phyloP scores from a whole-genome alignment of 2,113 vertebrate genomes.

The Equus quagga region DNA sequence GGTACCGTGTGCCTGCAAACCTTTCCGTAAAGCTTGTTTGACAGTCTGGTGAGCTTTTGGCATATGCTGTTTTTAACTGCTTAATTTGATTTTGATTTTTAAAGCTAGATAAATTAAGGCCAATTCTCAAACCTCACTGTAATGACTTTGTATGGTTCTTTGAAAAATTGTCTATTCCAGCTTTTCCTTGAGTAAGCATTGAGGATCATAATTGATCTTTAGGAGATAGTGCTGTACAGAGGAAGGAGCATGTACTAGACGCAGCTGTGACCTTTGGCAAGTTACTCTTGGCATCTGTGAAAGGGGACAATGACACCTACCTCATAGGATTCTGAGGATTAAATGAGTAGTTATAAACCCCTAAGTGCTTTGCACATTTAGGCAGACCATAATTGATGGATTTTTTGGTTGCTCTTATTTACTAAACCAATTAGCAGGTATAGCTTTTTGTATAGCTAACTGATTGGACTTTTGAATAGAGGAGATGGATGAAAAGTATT shows the following conservation, averaged over 20 bases:
- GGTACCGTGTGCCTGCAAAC: background rate
- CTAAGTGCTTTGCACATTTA: conserved; percentile 31
- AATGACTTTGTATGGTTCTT: background rate
- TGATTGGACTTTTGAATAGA: background rate
- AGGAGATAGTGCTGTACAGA: background rate
- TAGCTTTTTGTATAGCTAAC: conserved; percentile 1
- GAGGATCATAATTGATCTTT: background rate
- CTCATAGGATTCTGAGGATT: background rate
- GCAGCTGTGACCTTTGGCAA: background rate
- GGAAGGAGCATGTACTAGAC: background rate
- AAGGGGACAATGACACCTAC: background rate
- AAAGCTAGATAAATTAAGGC: conserved; percentile 22
- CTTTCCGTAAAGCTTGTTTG: conserved; percentile 47
- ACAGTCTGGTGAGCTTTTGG: background rate
- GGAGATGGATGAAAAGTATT: conserved; percentile 24
- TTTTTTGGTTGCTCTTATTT: background rate
- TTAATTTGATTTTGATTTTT: conserved; percentile 34
- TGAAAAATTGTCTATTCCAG: background rate
- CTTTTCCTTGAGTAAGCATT: background rate
- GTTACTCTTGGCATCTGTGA: background rate
- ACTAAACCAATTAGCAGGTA: background rate
- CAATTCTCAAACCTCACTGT: background rate
- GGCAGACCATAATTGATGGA: background rate
- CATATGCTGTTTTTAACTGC: conserved; percentile 20
- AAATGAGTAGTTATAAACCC: background rate